Evolutionary conservation across 2,888 invertebrate genomes (phyloP).

Genomic region (Monopis laevigella): DNA sequence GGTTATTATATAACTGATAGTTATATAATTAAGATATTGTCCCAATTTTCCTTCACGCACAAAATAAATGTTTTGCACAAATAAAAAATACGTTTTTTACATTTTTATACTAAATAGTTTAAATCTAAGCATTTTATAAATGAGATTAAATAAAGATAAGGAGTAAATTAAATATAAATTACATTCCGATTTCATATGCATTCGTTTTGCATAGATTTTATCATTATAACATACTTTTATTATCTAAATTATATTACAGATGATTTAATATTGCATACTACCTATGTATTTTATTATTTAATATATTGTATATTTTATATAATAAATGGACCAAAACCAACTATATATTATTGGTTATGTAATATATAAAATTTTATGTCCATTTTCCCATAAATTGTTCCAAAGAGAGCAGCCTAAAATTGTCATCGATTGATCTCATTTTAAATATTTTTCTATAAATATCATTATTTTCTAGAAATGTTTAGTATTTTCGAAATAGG

Average conservation of each 20-base stretch:
- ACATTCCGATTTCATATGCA: constrained; percentile 5
- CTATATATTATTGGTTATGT: constrained; percentile 1
- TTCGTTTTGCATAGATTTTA: constrained; percentile 2
- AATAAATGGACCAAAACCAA: constrained; percentile 6
- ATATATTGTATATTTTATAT: background rate
- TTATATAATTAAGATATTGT: no score
- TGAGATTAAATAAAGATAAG: background rate
- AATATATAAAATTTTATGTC: constrained; percentile 15
- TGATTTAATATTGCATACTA: constrained; percentile 1
- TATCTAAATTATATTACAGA: constrained; percentile 16
- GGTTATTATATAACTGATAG: constrained; percentile 3
- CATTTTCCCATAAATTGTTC: constrained; percentile 44
- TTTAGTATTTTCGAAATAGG: constrained; percentile 28
- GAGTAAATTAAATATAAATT: no score
- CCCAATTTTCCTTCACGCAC: background rate
- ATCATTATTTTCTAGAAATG: constrained; percentile 38
- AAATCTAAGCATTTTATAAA: background rate
- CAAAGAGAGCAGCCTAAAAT: constrained; percentile 67
- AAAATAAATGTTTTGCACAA: constrained; percentile 3
- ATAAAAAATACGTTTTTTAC: background rate
- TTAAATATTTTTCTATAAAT: constrained; percentile 49
- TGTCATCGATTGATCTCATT: constrained; percentile 66
- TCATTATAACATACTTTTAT: constrained; percentile 13
- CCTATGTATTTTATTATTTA: background rate
- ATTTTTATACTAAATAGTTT: background rate